These are phyloP conservation scores for Aporophyla lueneburgensis DNA, from an alignment of 2,888 invertebrate genomes.

Conservation along the genomic window DNA sequence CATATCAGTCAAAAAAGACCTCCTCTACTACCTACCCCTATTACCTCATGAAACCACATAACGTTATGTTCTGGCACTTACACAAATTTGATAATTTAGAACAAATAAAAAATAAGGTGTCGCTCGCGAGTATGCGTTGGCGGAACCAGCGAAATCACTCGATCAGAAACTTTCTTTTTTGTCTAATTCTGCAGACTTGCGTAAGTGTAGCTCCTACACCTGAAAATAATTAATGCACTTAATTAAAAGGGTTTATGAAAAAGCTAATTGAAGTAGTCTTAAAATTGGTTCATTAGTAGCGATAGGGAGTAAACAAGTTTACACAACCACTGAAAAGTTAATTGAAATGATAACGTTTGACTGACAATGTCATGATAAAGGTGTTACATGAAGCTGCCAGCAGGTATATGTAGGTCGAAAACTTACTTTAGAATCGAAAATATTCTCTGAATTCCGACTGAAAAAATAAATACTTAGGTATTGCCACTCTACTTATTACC, in stretches of 20 bases:
- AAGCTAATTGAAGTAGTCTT: background rate
- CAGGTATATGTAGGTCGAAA: background rate
- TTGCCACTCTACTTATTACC: background rate
- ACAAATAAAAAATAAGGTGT: too few species aligned
- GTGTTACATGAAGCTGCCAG: background rate
- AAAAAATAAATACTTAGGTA: background rate
- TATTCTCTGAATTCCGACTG: background rate
- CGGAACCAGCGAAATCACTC: too few species aligned
- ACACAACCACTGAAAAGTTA: slow-evolving; percentile 23
- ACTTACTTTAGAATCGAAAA: background rate
- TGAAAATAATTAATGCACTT: background rate
- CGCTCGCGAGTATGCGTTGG: too few species aligned
- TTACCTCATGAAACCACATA: background rate
- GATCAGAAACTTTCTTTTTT: background rate
- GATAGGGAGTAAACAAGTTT: slow-evolving; percentile 14
- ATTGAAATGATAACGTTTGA: slow-evolving; percentile 42
- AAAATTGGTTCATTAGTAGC: slow-evolving; percentile 1
- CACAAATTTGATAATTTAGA: too few species aligned
- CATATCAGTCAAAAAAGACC: background rate
- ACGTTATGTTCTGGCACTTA: background rate
- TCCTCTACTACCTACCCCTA: too few species aligned
- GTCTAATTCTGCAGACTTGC: too few species aligned
- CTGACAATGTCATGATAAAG: slow-evolving; percentile 41
- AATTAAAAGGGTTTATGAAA: background rate
- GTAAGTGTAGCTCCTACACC: background rate